Evolutionary conservation across 92 coral and sea anemone species (phyloP).

Genomic region (Nematostella vectensis): DNA sequence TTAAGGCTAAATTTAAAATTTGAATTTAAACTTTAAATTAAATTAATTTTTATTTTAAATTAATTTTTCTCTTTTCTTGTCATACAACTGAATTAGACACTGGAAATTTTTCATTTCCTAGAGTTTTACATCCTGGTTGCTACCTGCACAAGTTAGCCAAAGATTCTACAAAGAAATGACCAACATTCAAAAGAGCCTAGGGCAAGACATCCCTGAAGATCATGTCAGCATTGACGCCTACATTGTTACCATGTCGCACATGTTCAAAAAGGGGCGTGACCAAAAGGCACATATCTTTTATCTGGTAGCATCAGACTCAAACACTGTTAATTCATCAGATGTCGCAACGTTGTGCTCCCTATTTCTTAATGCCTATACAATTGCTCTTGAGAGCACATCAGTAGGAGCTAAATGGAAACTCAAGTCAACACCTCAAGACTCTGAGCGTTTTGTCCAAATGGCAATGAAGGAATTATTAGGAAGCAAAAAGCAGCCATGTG

Average conservation of each 20-base stretch:
- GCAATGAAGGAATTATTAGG: conserved; percentile 47
- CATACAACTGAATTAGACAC: too few species aligned
- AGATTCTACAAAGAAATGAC: conserved; percentile 75
- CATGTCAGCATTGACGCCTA: conserved; percentile 69
- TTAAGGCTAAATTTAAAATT: too few species aligned
- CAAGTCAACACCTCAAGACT: conserved; percentile 33
- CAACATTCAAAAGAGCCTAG: conserved; percentile 33
- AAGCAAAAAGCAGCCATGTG: conserved; percentile 42
- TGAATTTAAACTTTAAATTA: too few species aligned
- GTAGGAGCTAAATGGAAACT: conserved; percentile 59
- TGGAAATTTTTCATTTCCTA: conserved; percentile 6
- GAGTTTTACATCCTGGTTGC: conserved; percentile 63
- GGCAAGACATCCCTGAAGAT: conserved; percentile 20
- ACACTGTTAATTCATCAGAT: conserved; percentile 42
- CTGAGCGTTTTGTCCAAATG: conserved; percentile 63
- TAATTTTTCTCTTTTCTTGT: background rate
- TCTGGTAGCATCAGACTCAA: conserved; percentile 55
- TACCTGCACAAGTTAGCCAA: conserved; percentile 52
- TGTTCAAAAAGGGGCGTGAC: conserved; percentile 45
- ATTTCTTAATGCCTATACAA: conserved; percentile 51
- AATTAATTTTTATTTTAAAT: too few species aligned
- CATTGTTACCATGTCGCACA: conserved; percentile 46
- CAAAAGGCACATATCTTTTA: conserved; percentile 61
- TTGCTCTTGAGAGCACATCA: conserved; percentile 60
- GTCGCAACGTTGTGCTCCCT: conserved; percentile 36